phyloP scores from a whole-genome alignment of 2,888 invertebrate genomes.

The Mystacides longicornis region DNA sequence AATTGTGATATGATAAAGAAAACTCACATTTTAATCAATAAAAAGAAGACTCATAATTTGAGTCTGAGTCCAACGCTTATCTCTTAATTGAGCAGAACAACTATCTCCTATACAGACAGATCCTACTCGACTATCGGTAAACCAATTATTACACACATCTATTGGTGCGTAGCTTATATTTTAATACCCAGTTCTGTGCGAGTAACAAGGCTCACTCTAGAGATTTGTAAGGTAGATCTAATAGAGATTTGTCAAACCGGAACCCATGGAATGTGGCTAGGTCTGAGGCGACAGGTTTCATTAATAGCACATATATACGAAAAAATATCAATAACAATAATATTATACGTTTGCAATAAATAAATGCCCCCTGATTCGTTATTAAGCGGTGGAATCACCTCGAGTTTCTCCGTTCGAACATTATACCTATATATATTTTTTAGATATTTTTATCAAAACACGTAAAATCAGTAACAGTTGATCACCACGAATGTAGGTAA shows the following conservation, averaged over 20 bases:
- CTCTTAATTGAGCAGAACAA: slow-evolving; percentile 1
- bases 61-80: no score
- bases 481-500: not conserved
- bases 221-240: slow-evolving; percentile 6
- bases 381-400: not conserved
- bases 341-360: slow-evolving; percentile 25
- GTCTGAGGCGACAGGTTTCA: slow-evolving; percentile 23
- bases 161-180: not conserved
- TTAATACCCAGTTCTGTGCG: not conserved
- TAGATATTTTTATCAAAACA: slow-evolving; percentile 1
- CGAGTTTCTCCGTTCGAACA: not conserved
- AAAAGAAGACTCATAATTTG: no score
- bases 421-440: no score
- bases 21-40: no score
- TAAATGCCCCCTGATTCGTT: not conserved
- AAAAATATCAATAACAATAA: slow-evolving; percentile 22
- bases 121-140: not conserved
- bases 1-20: no score
- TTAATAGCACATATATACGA: slow-evolving; percentile 1
- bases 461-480: not conserved
- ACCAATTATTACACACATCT: not conserved
- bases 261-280: slow-evolving; percentile 25
- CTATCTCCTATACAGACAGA: not conserved
- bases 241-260: slow-evolving; percentile 25
- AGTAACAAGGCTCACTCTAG: not conserved